A percentile compares a stretch with the other conserved stretches of the same genome.
Evolutionary conservation across 2,113 vertebrate genomes (phyloP).

Genomic region (Rhizomys pruinosus): DNA sequence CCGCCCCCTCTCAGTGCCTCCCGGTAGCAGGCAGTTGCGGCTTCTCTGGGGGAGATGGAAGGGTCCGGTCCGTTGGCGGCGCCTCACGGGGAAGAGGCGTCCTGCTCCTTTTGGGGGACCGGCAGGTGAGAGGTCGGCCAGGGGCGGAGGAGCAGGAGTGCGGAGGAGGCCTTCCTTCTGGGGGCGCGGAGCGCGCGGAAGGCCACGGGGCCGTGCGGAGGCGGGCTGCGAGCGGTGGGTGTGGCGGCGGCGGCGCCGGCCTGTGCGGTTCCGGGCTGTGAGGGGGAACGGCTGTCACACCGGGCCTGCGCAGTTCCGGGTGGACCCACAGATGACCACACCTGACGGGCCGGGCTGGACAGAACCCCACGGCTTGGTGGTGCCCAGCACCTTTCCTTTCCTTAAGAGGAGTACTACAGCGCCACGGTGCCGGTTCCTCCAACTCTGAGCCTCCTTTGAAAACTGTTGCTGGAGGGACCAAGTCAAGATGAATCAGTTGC

Average conservation of each 20-base stretch:
- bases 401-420: neutral
- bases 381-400: neutral
- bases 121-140: conserved; percentile 59
- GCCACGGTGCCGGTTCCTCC: neutral
- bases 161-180: fast-evolving
- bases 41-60: conserved; percentile 28
- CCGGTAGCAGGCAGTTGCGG: fast-evolving
- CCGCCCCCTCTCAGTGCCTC: conserved; percentile 45
- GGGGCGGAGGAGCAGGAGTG: no score
- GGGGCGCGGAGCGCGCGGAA: neutral
- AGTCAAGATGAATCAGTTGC: neutral
- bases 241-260: conserved; percentile 71
- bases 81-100: neutral
- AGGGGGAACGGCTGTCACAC: no score
- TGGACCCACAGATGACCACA: neutral
- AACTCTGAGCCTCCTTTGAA: neutral
- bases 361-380: neutral
- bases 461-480: conserved; percentile 1
- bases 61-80: fast-evolving
- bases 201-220: neutral
- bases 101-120: conserved; percentile 68
- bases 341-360: neutral
- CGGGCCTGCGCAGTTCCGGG: neutral
- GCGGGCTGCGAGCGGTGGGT: conserved; percentile 70
- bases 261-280: neutral